A percentile compares a stretch with the other conserved stretches of the same genome.
Evolutionary conservation across 1,140 invertebrate genomes (phyloP).

Genomic region (Papilio machaon): DNA sequence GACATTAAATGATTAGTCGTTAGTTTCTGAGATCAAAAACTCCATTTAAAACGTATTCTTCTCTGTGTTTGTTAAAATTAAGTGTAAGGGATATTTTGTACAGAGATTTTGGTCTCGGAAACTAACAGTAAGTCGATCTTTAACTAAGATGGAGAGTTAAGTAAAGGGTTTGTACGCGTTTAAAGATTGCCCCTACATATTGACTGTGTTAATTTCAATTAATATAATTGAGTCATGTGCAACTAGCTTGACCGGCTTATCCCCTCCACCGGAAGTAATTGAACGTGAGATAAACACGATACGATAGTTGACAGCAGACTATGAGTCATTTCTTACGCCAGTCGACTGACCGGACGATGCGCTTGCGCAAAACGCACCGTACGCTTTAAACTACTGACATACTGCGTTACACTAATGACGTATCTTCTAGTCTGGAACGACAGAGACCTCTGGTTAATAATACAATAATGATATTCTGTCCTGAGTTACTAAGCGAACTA

Average conservation of each 20-base stretch:
- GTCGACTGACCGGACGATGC: neutral
- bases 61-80: too few species aligned
- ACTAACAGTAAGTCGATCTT: neutral
- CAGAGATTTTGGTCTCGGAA: too few species aligned
- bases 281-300: neutral
- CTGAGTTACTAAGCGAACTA: too few species aligned
- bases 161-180: neutral
- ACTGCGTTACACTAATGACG: neutral
- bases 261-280: conserved; percentile 2
- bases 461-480: neutral
- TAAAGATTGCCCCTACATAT: neutral
- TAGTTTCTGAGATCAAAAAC: too few species aligned
- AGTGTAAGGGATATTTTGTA: too few species aligned
- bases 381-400: neutral
- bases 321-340: conserved; percentile 1
- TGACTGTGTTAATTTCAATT: neutral
- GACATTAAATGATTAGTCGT: too few species aligned
- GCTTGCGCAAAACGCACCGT: neutral
- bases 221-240: neutral
- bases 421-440: neutral
- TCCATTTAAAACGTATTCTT: neutral
- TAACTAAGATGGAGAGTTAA: neutral
- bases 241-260: neutral
- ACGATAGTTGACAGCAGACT: neutral
- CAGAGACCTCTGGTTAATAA: neutral